Base-by-base conservation (phyloP, 1,140 invertebrate genomes). In the Eumaeus atala region DNA sequence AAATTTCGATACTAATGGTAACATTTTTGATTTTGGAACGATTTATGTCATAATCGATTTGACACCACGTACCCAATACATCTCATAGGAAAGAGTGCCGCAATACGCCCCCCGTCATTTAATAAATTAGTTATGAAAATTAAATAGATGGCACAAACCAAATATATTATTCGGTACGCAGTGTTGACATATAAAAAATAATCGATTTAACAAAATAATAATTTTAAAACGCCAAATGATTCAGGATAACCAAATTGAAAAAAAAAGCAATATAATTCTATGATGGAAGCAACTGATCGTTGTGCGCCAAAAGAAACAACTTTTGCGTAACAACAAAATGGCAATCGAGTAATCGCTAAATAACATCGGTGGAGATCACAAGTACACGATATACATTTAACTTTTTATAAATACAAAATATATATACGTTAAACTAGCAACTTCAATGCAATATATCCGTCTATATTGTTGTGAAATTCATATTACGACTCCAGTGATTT, bases 321-420 rank as follows among this genome's bases (percentile, higher is more conserved):
- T 72, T 76, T 70, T 77, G 77, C 65, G 58, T 71, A 76, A 79
- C 81, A 81, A 84, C 77, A 69, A 70, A 83, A 86, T 86, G 83
- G 83, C 83, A 86, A 79, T 76, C 69, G 77, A 79, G 68, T 83
- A 77, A 82, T 80, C 80, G 77, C 76, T 87, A 83, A 84, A 80
- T 82, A 85, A 84, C 79, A 84, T 87, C 82, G 84, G 84, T 87
- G 82, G 84, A 87, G 84, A 87, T 87, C 84, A 87, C 78, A 84
- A 82, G 83, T 83, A 87, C 78, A 84, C 78, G 72, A 84, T 74
- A 84, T 76, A 80, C 75, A 67, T 72, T 80, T 78, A 72, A 51
- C 56, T 51, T 72, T 68, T 80, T 81, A 87, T 86, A 84, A 84
- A 87, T 84, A 87, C 74, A 87, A 80, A 80, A 84, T 84, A 84